Base-by-base conservation (phyloP, 1,140 invertebrate species). In the Stegodyphus mimosarum region DNA sequence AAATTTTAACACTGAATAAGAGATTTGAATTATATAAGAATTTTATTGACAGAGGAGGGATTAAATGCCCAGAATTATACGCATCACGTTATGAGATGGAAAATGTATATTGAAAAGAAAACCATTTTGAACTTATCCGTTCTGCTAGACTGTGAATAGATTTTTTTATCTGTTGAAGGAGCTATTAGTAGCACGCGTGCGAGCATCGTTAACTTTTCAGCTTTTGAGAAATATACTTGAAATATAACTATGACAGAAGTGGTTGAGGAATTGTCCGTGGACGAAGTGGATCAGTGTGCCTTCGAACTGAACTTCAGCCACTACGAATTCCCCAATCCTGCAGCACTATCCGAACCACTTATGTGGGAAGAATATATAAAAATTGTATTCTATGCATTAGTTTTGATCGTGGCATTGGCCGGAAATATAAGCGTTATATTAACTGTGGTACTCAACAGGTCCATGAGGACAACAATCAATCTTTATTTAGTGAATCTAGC, bases 391-490 rank as follows among this genome's bases (percentile, higher is more conserved):
- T 91, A 90, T 83, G 87, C 88, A 0, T 33, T 87, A 6, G 81
- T 86, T 11, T 85, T 89, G 11, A 6, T 91, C 0, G 64, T 91
- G n/a, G 91, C 91, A 2, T 52, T 91, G 10, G 88, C 90, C 6
- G 92, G 92, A 1, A 93, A 93, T 87, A 87, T 91, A 17, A 89
- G 91, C 48, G 92, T 92, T 13, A 91, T 93, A 51, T 89, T 92
- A 88, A 91, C 92, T 11, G 91, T 92, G 6, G 88, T 90, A 51
- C 90, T 90, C 9, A 92, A 92, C 88, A 90, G 91, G 64, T 86
- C 89, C 15, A 88, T 91, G 87, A 73, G 91, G 48, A 88, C 89
- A 6, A 90, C 91, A 70, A 90, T 90, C 50, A 91, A 91, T 67
- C 88, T 88, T 33, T 91, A 92, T 87, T 87, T 91, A 71, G 89